Evolutionary conservation across 2,888 invertebrate genomes (phyloP).

Genomic region (Dasysyrphus tricinctus): DNA sequence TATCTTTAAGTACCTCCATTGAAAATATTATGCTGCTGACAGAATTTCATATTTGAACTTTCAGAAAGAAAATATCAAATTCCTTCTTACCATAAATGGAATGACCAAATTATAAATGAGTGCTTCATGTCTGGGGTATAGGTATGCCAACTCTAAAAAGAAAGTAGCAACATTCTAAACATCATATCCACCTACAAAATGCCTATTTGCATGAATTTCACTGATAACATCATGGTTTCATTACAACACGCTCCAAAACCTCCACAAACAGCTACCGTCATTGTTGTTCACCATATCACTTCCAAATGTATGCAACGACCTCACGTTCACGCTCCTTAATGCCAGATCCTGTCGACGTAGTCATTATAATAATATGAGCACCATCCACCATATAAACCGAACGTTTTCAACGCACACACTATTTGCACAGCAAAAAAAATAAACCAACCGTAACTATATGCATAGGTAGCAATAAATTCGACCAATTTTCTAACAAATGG

Average conservation of each 20-base stretch:
- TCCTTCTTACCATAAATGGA: not conserved
- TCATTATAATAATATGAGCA: conserved; percentile 52
- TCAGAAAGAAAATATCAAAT: not conserved
- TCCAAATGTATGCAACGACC: conserved; percentile 48
- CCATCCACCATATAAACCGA: conserved; percentile 12
- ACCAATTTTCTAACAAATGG: conserved; percentile 58
- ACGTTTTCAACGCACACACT: conserved; percentile 20
- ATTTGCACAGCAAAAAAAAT: not conserved
- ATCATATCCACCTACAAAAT: conserved; percentile 19
- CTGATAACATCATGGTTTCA: conserved; percentile 15
- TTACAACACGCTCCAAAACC: not conserved
- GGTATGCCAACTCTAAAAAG: not conserved
- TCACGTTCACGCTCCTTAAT: conserved; percentile 51
- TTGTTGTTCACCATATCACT: conserved; percentile 1
- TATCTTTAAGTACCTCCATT: too few species aligned
- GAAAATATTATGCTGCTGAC: too few species aligned
- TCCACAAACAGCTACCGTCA: conserved; percentile 15
- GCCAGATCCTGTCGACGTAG: conserved; percentile 50
- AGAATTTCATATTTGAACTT: too few species aligned
- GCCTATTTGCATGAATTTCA: conserved; percentile 11
- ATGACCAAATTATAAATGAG: not conserved
- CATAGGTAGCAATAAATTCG: conserved; percentile 50
- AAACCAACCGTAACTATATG: conserved; percentile 19
- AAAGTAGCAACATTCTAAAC: conserved; percentile 17
- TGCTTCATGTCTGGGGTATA: not conserved